Percentiles rank a stretch among this genome's conserved stretches.
Evolutionary conservation across 2,113 vertebrate species (phyloP).

Genomic region (Butorides virescens): DNA sequence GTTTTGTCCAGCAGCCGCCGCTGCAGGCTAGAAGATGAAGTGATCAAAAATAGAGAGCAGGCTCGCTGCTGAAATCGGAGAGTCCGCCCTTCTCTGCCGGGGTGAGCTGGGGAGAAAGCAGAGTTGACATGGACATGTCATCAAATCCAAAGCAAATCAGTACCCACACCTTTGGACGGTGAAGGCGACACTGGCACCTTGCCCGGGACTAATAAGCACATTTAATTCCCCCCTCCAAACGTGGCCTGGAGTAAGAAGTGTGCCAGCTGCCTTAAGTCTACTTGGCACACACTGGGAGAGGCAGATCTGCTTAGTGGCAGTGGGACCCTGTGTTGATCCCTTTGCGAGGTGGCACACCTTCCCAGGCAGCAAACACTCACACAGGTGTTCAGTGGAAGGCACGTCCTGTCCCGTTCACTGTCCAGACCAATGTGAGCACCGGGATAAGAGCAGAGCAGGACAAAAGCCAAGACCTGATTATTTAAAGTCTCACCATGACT

Average conservation of each 20-base stretch:
- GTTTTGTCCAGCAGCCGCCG: conserved; percentile 1
- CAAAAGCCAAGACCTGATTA: neutral
- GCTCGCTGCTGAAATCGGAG: conserved; percentile 94
- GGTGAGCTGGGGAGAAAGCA: conserved; percentile 81
- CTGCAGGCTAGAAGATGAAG: neutral
- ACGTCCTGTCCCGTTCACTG: neutral
- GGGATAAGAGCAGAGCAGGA: neutral
- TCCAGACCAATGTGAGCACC: neutral
- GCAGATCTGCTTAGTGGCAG: neutral
- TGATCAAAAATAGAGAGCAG: conserved; percentile 93
- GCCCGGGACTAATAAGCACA: accelerated
- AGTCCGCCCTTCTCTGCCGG: conserved; percentile 86
- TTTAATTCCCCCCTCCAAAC: neutral
- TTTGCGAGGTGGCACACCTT: neutral
- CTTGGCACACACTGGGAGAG: neutral
- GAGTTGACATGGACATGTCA: neutral
- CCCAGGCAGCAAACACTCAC: neutral
- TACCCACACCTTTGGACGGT: accelerated
- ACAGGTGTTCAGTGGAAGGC: neutral
- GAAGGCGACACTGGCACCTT: neutral
- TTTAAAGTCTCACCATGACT: conserved; percentile 82
- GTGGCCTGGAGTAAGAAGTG: neutral
- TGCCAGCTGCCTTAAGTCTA: neutral
- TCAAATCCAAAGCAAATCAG: neutral
- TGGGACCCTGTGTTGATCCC: neutral